phyloP scores from a whole-genome alignment of 2,888 invertebrate genomes.

The Clunio marinus region DNA sequence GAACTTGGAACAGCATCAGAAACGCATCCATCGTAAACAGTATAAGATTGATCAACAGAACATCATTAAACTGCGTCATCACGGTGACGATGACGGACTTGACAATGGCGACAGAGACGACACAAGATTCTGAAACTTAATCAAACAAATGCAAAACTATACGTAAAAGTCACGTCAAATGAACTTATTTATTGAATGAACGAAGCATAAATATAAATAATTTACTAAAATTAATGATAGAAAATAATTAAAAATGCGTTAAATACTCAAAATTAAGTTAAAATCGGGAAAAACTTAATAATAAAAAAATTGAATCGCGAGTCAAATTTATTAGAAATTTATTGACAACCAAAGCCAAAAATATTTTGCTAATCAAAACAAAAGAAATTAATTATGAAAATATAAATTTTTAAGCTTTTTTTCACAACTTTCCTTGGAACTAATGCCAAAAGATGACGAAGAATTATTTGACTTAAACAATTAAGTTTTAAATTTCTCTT shows the following conservation, averaged over 20 bases:
- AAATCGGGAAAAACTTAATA: no score
- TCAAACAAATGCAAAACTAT: neutral
- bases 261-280: no score
- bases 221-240: no score
- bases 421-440: no score
- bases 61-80: neutral
- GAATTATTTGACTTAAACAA: no score
- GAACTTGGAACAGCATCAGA: conserved; percentile 54
- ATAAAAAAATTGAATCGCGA: neutral
- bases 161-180: neutral
- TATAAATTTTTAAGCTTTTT: no score
- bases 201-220: no score
- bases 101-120: neutral
- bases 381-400: no score
- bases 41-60: conserved; percentile 5
- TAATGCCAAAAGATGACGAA: conserved; percentile 2
- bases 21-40: conserved; percentile 47
- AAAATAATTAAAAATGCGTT: no score
- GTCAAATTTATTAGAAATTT: neutral
- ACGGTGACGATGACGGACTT: neutral
- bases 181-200: neutral
- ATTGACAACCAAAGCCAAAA: conserved; percentile 5
- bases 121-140: neutral
- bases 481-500: no score
- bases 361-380: neutral